Percentiles rank a stretch among this genome's conserved stretches.
Evolutionary conservation across 1,140 invertebrate genomes (phyloP).

Genomic region (Sycobia sp.): DNA sequence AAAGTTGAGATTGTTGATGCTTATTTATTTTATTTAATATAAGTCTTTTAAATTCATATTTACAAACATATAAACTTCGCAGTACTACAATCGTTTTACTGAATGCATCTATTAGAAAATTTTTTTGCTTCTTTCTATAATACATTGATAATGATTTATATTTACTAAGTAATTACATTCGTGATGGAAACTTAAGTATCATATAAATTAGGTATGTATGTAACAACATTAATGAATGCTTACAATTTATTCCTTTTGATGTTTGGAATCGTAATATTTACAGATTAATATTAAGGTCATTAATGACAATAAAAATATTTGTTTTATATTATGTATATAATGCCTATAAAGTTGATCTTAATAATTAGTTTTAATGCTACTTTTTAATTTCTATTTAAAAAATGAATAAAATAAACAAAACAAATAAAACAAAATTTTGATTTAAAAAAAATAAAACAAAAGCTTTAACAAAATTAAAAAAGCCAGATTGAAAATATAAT

Average conservation of each 20-base stretch:
- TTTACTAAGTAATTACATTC: slow-evolving; percentile 19
- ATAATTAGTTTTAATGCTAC: slow-evolving; percentile 16
- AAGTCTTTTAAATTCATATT: slow-evolving; percentile 23
- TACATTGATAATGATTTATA: slow-evolving; percentile 20
- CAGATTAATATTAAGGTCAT: slow-evolving; percentile 25
- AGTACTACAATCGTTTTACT: slow-evolving; percentile 14
- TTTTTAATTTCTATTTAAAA: slow-evolving; percentile 6
- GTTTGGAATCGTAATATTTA: slow-evolving; percentile 29
- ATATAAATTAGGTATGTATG: slow-evolving; percentile 31
- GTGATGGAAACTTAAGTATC: slow-evolving; percentile 25
- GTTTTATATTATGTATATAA: slow-evolving; percentile 14
- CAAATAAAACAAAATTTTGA: slow-evolving; percentile 28
- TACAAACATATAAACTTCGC: slow-evolving; percentile 10
- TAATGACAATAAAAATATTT: slow-evolving; percentile 33
- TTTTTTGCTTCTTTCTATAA: not conserved
- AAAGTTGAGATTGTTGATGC: slow-evolving; percentile 11
- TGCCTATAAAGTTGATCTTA: slow-evolving; percentile 20
- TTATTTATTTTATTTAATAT: slow-evolving; percentile 5
- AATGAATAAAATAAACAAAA: slow-evolving; percentile 1
- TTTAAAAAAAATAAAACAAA: slow-evolving; percentile 32
- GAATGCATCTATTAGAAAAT: slow-evolving; percentile 12
- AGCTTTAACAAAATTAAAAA: slow-evolving; percentile 34
- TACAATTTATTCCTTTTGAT: slow-evolving; percentile 29
- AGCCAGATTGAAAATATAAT: slow-evolving; percentile 54
- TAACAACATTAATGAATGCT: slow-evolving; percentile 20